Base-by-base conservation (phyloP, 2,113 vertebrate genomes). In the Catharus bicknelli region DNA sequence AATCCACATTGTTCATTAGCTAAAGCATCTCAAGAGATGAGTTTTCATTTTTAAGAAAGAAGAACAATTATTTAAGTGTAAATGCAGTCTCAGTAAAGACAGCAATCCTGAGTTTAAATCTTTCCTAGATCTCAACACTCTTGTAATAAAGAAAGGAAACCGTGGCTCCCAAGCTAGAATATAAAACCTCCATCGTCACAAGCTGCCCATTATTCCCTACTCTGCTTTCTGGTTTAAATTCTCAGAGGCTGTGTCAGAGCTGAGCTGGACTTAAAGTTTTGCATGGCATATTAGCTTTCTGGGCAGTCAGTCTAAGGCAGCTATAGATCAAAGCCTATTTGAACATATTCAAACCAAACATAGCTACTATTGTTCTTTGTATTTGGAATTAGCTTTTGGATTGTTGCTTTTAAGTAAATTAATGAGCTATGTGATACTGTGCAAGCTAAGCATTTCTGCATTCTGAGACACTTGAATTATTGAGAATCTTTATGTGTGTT, bases 341-440 rank as follows among this genome's bases (percentile, higher is more conserved):
- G 80, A 94, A 92, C 12, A 32, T 29, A 53, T 69, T 92, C 5
- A 23, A 87, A n/a, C 18, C 36, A 59, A 81, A 78, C 61, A 17
- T 32, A 94, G 19, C 7, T 6, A 69, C 25, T 45, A 45, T 57
- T 79, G 26, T 93, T 67, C 86, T 86, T 94, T 77, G 69, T 86
- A 76, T 90, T 94, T 93, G 66, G 25, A 94, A 88, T 95, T 84
- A 89, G 72, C 30, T 95, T 92, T 91, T 58, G 27, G 4, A 12
- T 55, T 74, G 32, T 67, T 74, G 14, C 36, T 86, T 84, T 87
- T 63, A 72, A 77, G 70, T 90, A 61, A 72, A 36, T 66, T 95
- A 87, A 88, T 9, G 7, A 88, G 32, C 38, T 29, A 36, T 90
- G 91, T 92, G 72, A 55, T 83, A 68, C 54, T 81, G 25, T 78